phyloP scores from a whole-genome alignment of 2,113 vertebrate species.

The Hippocampus zosterae region DNA sequence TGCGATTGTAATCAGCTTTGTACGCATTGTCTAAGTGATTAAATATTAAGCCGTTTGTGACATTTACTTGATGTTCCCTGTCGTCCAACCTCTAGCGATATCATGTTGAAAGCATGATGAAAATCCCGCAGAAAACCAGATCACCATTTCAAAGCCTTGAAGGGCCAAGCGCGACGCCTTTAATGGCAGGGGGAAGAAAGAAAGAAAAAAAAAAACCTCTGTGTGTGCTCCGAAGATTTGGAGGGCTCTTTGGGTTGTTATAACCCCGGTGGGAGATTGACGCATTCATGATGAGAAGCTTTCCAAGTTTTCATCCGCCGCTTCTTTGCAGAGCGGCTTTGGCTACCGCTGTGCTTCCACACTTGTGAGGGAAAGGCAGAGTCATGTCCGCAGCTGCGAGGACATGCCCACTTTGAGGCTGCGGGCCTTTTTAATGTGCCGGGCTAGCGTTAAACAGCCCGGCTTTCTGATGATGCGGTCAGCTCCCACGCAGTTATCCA shows the following conservation, averaged over 20 bases:
- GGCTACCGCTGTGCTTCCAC: slow-evolving; percentile 41
- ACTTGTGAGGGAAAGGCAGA: slow-evolving; percentile 46
- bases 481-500: slow-evolving; percentile 37
- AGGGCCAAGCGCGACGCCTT: slow-evolving; percentile 55
- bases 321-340: slow-evolving; percentile 18
- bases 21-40: slow-evolving; percentile 43
- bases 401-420: slow-evolving; percentile 60
- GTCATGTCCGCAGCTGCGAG: slow-evolving; percentile 58
- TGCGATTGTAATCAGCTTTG: slow-evolving; percentile 40
- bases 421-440: slow-evolving; percentile 56
- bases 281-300: slow-evolving; percentile 42
- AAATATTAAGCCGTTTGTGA: slow-evolving; percentile 47
- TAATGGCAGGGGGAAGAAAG: slow-evolving; percentile 49
- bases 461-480: slow-evolving; percentile 48
- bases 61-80: slow-evolving; percentile 52
- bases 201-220: slow-evolving; percentile 24
- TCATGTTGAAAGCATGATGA: slow-evolving; percentile 56
- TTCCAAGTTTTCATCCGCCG: slow-evolving; percentile 37
- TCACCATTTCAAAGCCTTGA: slow-evolving; percentile 65
- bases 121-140: slow-evolving; percentile 54
- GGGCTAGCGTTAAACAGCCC: slow-evolving; percentile 50
- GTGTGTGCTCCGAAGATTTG: slow-evolving; percentile 45
- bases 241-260: slow-evolving; percentile 53
- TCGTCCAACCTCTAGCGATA: slow-evolving; percentile 39
- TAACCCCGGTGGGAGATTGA: slow-evolving; percentile 61